Evolutionary conservation across 2,888 invertebrate species (phyloP), one percentile per base, ranked within the genome.

Genomic region (Lymantria dispar): DNA sequence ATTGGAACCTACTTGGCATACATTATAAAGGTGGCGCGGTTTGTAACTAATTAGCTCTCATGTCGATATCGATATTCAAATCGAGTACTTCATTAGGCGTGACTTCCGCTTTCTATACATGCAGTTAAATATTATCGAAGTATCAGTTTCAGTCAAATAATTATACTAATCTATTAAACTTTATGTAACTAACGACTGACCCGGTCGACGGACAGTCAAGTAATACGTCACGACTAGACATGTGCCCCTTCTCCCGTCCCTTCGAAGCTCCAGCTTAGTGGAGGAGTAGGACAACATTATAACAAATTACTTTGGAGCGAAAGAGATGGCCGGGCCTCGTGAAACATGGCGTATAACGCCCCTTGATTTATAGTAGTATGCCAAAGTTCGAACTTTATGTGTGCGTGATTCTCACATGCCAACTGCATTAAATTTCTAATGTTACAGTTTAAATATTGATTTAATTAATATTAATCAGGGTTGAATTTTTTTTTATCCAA

Each of bases 261-360:
- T 73, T 72, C 73, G 70, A 72, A 74, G 77, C 83, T 78, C 81
- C 78, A 77, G 85, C 82, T 85, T 78, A 76, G 74, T 72, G 83
- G 74, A 72, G 81, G 79, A 87, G 76, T 56, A 84, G 74, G 86
- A 87, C 74, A 72, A 74, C 74, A 66, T 62, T 69, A 87, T 78
- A 65, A 75, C 71, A 70, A 76, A 77, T 75, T 58, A 60, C 64
- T 51, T 63, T 68, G 70, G 90, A 76, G 84, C 60, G 82, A 91
- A 73, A 81, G 84, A 82, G 86, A 87, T 69, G 71, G 78, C 74
- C 71, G 67, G 74, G 78, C 74, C 84, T 83, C 80, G 85, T 91
- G 87, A 90, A 92, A 91, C 91, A 92, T 92, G 92, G 92, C 91
- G 91, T 85, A 92, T 88, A 90, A 91, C 92, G 91, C 91, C 91